Evolutionary conservation across 2,888 invertebrate species (phyloP), one percentile per base, ranked within the genome.

Genomic region (Coelinius sp.): DNA sequence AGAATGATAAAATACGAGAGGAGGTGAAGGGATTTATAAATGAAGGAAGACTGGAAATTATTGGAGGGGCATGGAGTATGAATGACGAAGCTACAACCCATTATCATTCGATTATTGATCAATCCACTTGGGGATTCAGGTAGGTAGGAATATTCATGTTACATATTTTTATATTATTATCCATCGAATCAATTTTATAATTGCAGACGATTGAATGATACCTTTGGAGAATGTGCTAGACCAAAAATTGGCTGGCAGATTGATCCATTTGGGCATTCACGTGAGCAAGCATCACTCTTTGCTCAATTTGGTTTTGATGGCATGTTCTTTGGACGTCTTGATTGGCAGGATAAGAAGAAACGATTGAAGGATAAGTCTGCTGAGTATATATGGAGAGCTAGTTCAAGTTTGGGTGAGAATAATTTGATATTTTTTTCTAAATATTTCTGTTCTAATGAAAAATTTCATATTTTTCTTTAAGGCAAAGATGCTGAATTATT

Each of bases 231-330:
- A 0, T 95, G 95, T 82, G 95, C 92, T 0, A 88, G 91, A 3
- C 95, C 96, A 0, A 90, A 90, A 70, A 91, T 94, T 7, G 95
- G 86, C 0, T 95, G 95, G 95, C 95, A 94, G 82, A 93, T 94
- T 38, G 96, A 96, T 84, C 95, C 95, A 0, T 96, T 96, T 81
- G 96, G 96, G 0, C 96, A 96, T 81, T 94, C 96, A 0, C 89
- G 95, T 2, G 97, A 97, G 88, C 94, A 95, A 89, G 97, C 96
- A 0, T 93, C 93, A 0, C 87, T 94, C 0, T 92, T 95, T 35
- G 91, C 95, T 0, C 93, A 93, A 85, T 93, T 98, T 92, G 97
- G 95, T 76, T 97, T 93, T 83, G 97, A 98, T 83, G 97, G 95
- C 0, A 88, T 96, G 75, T 94, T 97, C 82, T 91, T 97, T 70